Percentiles rank a stretch among this genome's conserved stretches.
These are phyloP conservation scores for Paramisgurnus dabryanus DNA, from an alignment of 2,113 vertebrate species.

Conservation along the genomic window DNA sequence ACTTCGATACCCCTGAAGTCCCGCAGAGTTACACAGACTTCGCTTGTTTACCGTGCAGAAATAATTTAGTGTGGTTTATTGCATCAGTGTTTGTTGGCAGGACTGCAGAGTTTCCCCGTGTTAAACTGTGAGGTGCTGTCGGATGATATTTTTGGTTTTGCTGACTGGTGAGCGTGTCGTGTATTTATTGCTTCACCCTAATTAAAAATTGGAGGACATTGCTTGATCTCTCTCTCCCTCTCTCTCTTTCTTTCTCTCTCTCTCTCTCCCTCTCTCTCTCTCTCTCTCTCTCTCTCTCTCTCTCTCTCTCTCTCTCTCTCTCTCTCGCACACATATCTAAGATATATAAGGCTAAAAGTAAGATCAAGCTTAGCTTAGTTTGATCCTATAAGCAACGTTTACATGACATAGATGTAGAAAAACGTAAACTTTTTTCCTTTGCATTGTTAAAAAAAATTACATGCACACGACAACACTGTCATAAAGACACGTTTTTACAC, in stretches of 20 bases:
- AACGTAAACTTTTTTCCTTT: no score
- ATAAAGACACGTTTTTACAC: no score
- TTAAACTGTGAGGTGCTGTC: neutral
- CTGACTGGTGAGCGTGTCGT: slow-evolving; percentile 45
- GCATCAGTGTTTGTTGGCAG: neutral
- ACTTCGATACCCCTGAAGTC: slow-evolving; percentile 12
- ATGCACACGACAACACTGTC: no score
- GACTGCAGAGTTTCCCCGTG: neutral
- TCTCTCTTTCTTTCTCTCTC: no score
- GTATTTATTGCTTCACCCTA: slow-evolving; percentile 4
- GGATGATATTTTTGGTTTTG: slow-evolving; percentile 3
- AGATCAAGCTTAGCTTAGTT: no score
- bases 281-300: no score
- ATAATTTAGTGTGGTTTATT: slow-evolving; percentile 23
- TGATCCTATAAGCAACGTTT: no score
- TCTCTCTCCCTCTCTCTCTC: no score
- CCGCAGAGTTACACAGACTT: slow-evolving; percentile 9
- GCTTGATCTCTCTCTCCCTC: neutral
- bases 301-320: no score
- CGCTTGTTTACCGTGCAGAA: slow-evolving; percentile 33
- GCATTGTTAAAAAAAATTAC: no score
- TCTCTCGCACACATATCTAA: neutral
- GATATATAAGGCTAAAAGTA: no score
- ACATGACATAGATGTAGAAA: no score
- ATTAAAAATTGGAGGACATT: slow-evolving; percentile 24